Base-by-base conservation (phyloP, 2,888 invertebrate genomes). In the Clistopyga incitator region DNA sequence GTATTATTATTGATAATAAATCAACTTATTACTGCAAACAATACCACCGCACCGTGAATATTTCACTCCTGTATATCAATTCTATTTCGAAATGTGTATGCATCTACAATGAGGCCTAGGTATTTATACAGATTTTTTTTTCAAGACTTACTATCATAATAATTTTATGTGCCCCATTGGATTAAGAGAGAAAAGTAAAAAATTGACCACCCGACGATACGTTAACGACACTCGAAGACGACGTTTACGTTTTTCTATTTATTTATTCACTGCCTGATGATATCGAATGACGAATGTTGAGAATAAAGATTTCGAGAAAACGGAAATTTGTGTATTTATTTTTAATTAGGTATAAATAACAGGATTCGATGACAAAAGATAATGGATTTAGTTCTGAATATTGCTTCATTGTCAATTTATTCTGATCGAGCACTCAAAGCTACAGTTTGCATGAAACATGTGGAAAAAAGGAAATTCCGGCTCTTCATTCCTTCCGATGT, bases 331-430 rank as follows among this genome's bases (percentile, higher is more conserved):
- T 74, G 65, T 72, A 59, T 52, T 38, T 64, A 10, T n/a, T 38
- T 74, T 64, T 6, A 56, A 56, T 56, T 61, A 13, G 38, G 18
- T 13, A 38, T 61, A 29, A 29, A 42, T 38, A 61, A 47, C 13
- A 71, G 61, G 64, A 42, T 42, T 64, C 18, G 34, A 61, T 61
- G 18, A n/a, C n/a, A 61, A n/a, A 13, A 42, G 18, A 65, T 47
- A n/a, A 25, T 45, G 45, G 23, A 23, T 45, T 25, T n/a, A 47
- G 42, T 65, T 54, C 23, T 42, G 50, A 50, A 50, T 76, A 76
- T 80, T 80, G 77, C 80, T 85, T 75, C 67, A 56, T 79, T 84
- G 64, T 84, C 72, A 83, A 81, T 85, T 85, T 84, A 81, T 85
- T 81, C 56, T 72, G 77, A 78, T 74, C 68, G 47, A 70, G 25